Conservation (phyloP, 2,113 vertebrate genomes). For the Crotalus horridus region DNA sequence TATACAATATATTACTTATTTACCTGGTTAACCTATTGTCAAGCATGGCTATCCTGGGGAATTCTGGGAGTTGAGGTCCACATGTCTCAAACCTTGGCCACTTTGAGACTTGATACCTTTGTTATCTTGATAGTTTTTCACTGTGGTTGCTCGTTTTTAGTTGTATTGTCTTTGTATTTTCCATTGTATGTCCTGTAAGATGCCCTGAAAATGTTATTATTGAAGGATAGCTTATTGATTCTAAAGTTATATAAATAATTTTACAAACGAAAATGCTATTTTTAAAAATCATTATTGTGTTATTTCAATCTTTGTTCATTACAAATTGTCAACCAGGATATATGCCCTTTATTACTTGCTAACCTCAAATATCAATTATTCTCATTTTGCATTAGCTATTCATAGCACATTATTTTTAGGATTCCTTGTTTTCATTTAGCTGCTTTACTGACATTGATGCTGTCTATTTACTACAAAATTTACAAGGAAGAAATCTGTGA, state of each 20-base stretch:
- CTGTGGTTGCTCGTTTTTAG: neutral
- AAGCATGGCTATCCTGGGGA: no score
- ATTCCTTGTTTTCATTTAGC: constrained; percentile 38
- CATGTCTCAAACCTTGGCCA: no score
- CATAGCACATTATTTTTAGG: constrained; percentile 54
- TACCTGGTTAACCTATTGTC: neutral
- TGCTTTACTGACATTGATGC: constrained; percentile 35
- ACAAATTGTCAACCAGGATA: constrained; percentile 11
- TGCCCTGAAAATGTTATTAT: neutral
- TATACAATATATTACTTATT: neutral
- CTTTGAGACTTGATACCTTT: no score
- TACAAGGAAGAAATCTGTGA: constrained; percentile 46
- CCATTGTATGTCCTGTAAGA: neutral
- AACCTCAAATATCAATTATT: constrained; percentile 34
- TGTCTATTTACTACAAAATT: constrained; percentile 31
- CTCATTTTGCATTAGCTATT: constrained; percentile 46
- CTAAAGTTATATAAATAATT: neutral
- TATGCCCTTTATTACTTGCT: constrained; percentile 39
- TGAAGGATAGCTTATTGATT: neutral
- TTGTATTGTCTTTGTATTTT: neutral
- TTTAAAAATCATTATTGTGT: neutral
- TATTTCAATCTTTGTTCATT: neutral
- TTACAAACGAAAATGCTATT: neutral
- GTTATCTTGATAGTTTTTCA: neutral
- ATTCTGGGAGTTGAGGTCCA: no score